Conservation (phyloP, 2,113 vertebrate genomes). For the Poeciliopsis retropinna region DNA sequence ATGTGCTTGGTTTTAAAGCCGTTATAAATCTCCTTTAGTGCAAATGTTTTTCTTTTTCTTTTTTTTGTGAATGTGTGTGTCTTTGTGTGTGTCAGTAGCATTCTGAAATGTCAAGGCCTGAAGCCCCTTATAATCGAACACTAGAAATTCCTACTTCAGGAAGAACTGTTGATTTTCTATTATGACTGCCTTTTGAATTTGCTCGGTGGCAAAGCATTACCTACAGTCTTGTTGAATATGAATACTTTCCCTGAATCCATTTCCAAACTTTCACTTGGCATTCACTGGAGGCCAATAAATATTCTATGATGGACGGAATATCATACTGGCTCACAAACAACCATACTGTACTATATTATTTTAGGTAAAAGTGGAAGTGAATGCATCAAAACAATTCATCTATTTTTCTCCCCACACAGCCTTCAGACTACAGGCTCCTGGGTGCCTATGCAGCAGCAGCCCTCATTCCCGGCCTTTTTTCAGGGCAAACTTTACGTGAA, state of each 20-base stretch:
- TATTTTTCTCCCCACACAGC: slow-evolving; percentile 56
- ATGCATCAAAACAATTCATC: not conserved
- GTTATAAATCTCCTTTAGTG: not conserved
- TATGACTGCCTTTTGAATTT: slow-evolving; percentile 32
- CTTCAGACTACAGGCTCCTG: slow-evolving; percentile 71
- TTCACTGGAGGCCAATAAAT: slow-evolving; percentile 28
- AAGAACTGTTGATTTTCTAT: slow-evolving; percentile 10
- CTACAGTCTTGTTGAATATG: slow-evolving; percentile 11
- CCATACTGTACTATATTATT: slow-evolving; percentile 4
- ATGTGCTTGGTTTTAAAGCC: not conserved
- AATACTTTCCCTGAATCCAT: slow-evolving; percentile 17
- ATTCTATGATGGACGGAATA: slow-evolving; percentile 7
- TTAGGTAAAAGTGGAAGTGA: not conserved
- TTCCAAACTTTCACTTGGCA: slow-evolving; percentile 25
- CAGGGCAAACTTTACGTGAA: slow-evolving; percentile 77
- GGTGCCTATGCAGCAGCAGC: slow-evolving; percentile 74
- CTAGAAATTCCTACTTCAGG: not conserved
- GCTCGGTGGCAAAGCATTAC: slow-evolving; percentile 17
- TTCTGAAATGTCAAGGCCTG: slow-evolving; percentile 39
- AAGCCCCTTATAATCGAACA: slow-evolving; percentile 11
- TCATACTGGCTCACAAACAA: not conserved
- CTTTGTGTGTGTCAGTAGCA: not conserved
- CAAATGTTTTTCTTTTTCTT: no score
- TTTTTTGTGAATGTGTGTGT: not conserved
- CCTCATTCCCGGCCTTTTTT: slow-evolving; percentile 83